phyloP scores from a whole-genome alignment of 2,113 vertebrate genomes.

The Cyanoramphus novaezelandiae region DNA sequence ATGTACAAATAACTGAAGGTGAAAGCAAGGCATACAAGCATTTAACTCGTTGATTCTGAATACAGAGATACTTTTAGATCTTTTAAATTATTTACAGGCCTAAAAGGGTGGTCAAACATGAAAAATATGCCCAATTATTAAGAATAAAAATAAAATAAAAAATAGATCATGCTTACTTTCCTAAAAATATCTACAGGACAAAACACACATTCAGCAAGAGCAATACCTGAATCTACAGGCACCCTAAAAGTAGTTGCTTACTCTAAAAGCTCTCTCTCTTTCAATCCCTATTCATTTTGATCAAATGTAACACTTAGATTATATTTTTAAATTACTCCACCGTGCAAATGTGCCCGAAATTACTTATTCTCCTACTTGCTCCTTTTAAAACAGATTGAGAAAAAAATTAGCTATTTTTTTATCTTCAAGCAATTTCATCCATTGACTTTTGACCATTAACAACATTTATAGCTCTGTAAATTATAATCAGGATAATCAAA shows the following conservation, averaged over 20 bases:
- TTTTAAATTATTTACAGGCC: slow-evolving; percentile 62
- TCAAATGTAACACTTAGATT: neutral
- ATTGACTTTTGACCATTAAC: neutral
- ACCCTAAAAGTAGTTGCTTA: neutral
- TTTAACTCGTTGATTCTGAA: slow-evolving; percentile 49
- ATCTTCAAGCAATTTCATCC: neutral
- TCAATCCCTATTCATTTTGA: neutral
- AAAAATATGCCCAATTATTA: slow-evolving; percentile 53
- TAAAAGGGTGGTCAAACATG: slow-evolving; percentile 58
- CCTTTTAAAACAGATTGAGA: neutral
- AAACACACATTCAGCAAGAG: slow-evolving; percentile 12
- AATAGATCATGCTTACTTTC: slow-evolving; percentile 23
- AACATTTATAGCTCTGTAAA: slow-evolving; percentile 2
- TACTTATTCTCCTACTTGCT: neutral
- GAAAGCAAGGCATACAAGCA: slow-evolving; percentile 16
- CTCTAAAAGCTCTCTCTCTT: neutral
- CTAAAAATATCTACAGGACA: slow-evolving; percentile 44
- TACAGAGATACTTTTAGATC: slow-evolving; percentile 46
- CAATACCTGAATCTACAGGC: neutral
- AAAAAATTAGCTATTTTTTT: neutral
- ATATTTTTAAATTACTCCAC: neutral
- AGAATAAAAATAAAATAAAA: slow-evolving; percentile 56
- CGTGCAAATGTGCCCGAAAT: neutral
- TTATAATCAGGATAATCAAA: slow-evolving; percentile 13
- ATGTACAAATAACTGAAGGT: slow-evolving; percentile 9